phyloP scores from a whole-genome alignment of 2,888 invertebrate species.

The Drosophila planitibia region DNA sequence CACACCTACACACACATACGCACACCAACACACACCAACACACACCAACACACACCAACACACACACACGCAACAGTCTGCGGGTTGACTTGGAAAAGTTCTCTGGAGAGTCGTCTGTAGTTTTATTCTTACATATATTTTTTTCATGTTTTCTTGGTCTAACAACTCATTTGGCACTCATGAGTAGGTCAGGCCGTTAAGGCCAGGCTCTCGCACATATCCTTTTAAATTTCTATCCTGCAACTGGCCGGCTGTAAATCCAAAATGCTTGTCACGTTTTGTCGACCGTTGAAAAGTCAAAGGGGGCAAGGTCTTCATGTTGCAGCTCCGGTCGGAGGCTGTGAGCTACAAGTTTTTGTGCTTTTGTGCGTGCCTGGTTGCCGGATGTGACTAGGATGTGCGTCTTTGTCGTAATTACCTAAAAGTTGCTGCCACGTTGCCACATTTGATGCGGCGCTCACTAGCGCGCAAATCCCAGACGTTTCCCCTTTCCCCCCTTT shows the following conservation, averaged over 20 bases:
- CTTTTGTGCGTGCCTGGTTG: slow-evolving; percentile 70
- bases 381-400: slow-evolving; percentile 70
- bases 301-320: neutral
- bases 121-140: neutral
- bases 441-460: slow-evolving; percentile 56
- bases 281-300: slow-evolving; percentile 72
- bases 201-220: slow-evolving; percentile 58
- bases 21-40: slow-evolving; percentile 8
- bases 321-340: neutral
- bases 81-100: slow-evolving; percentile 27
- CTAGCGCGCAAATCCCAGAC: slow-evolving; percentile 72
- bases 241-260: slow-evolving; percentile 55
- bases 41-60: slow-evolving; percentile 2
- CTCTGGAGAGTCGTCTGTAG: slow-evolving; percentile 46
- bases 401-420: slow-evolving; percentile 79
- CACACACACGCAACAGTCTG: slow-evolving; percentile 20
- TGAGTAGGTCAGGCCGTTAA: slow-evolving; percentile 80
- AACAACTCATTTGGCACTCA: slow-evolving; percentile 79
- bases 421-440: slow-evolving; percentile 57
- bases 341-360: slow-evolving; percentile 70
- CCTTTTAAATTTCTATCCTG: slow-evolving; percentile 64
- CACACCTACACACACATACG: neutral
- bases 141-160: slow-evolving; percentile 23
- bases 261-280: slow-evolving; percentile 71
- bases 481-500: neutral